A percentile compares a stretch with the other conserved stretches of the same genome.
Conservation (phyloP, 1,140 invertebrate genomes). For the Paralvinella palmiformis region DNA sequence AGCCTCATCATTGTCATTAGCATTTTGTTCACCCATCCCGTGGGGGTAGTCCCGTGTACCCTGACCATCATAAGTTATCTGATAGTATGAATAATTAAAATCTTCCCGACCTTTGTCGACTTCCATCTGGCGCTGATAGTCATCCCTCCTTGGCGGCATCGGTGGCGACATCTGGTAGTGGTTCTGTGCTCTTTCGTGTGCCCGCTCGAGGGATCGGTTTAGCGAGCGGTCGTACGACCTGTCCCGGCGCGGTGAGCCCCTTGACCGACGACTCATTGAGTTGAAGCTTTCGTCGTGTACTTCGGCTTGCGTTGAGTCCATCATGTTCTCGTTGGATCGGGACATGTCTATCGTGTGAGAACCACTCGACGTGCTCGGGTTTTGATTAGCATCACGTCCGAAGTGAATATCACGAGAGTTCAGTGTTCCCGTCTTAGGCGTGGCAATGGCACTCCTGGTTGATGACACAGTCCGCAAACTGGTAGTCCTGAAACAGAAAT, state of each 20-base stretch:
- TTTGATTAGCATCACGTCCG: slow-evolving; percentile 30
- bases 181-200: slow-evolving; percentile 11
- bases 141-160: not conserved
- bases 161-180: slow-evolving; percentile 18
- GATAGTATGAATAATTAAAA: slow-evolving; percentile 14
- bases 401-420: slow-evolving; percentile 32
- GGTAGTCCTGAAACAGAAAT: slow-evolving; percentile 34
- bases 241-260: slow-evolving; percentile 31
- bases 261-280: slow-evolving; percentile 35
- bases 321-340: slow-evolving; percentile 17
- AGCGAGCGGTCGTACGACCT: not conserved
- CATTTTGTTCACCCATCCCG: slow-evolving; percentile 45
- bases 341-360: slow-evolving; percentile 37
- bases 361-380: slow-evolving; percentile 43
- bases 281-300: slow-evolving; percentile 42
- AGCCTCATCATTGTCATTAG: slow-evolving; percentile 42
- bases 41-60: no score
- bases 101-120: slow-evolving; percentile 2
- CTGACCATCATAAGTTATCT: slow-evolving; percentile 15
- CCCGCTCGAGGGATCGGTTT: not conserved
- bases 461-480: slow-evolving; percentile 40
- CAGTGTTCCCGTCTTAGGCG: slow-evolving; percentile 34
- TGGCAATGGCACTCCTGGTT: slow-evolving; percentile 43
- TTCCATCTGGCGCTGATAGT: slow-evolving; percentile 14
- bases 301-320: slow-evolving; percentile 29